Conservation (phyloP, 2,797 vertebrate species). For the Chromis chromis region DNA sequence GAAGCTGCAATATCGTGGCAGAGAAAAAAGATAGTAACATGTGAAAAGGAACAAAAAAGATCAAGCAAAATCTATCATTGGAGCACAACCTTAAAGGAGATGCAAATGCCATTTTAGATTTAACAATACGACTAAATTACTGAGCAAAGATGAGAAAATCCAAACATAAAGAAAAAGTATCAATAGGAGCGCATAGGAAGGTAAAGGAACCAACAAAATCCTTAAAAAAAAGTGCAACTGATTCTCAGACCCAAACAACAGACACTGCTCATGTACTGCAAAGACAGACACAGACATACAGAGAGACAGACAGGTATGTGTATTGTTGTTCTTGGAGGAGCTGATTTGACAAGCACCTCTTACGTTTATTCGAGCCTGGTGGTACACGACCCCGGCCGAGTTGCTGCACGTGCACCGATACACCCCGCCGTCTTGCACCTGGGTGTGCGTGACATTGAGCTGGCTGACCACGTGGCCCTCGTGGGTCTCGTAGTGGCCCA, state of each 20-base stretch:
- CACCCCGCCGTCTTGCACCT: slow-evolving; percentile 96
- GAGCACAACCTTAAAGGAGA: slow-evolving; percentile 7
- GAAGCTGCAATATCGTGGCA: slow-evolving; percentile 29
- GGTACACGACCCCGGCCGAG: slow-evolving; percentile 96
- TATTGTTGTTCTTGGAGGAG: slow-evolving; percentile 94
- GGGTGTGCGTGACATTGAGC: slow-evolving; percentile 96
- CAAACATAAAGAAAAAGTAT: neutral
- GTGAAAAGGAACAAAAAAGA: slow-evolving; percentile 8
- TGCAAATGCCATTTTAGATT: slow-evolving; percentile 19
- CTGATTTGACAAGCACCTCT: slow-evolving; percentile 99
- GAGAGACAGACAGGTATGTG: slow-evolving; percentile 80
- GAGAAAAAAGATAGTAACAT: slow-evolving; percentile 9
- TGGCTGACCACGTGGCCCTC: slow-evolving; percentile 97
- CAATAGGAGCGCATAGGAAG: neutral
- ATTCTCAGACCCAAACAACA: slow-evolving; percentile 30
- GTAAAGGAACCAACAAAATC: neutral
- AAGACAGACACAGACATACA: slow-evolving; percentile 59
- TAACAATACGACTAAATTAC: slow-evolving; percentile 9
- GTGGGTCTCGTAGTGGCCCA: slow-evolving; percentile 93
- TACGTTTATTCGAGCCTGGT: slow-evolving; percentile 99
- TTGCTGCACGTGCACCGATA: slow-evolving; percentile 99
- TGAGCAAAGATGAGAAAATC: neutral
- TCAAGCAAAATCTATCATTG: slow-evolving; percentile 3
- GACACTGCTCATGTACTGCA: slow-evolving; percentile 19
- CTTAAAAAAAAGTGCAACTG: neutral